phyloP scores from a whole-genome alignment of 2,113 vertebrate species.

The Pelobates fuscus region DNA sequence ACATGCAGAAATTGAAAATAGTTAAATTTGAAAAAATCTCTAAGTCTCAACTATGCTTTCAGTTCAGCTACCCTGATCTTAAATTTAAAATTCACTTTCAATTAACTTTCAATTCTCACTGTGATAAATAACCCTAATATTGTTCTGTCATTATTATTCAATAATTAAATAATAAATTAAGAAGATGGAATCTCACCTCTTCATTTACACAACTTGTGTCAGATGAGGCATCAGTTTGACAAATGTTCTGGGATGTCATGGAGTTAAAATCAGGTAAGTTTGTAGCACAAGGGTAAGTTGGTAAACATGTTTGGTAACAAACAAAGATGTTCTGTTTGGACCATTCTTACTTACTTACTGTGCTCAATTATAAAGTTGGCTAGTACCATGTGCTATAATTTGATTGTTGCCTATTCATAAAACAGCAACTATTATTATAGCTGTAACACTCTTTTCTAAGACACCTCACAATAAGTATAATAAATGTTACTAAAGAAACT shows the following conservation, averaged over 20 bases:
- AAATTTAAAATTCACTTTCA: too few relatives aligned
- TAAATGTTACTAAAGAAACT: constrained; percentile 71
- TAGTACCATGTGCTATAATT: background rate
- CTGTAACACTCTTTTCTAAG: constrained; percentile 46
- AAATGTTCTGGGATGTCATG: background rate
- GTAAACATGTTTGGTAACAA: constrained; percentile 82
- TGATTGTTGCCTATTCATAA: background rate
- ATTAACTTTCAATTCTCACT: too few relatives aligned
- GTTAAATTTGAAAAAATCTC: too few relatives aligned
- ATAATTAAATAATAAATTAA: too few relatives aligned
- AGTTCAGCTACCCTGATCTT: too few relatives aligned
- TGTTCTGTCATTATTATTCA: too few relatives aligned
- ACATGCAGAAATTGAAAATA: too few relatives aligned
- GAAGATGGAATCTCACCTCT: too few relatives aligned
- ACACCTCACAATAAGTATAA: constrained; percentile 70
- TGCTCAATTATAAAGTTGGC: constrained; percentile 66
- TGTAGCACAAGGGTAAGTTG: constrained; percentile 77
- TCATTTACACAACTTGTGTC: constrained; percentile 8
- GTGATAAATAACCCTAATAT: too few relatives aligned
- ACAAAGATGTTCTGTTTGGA: constrained; percentile 77
- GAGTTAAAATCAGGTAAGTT: background rate
- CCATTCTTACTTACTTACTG: constrained; percentile 85
- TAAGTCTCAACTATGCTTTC: too few relatives aligned
- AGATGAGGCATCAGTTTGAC: background rate
- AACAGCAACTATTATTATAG: constrained; percentile 56